Evolutionary conservation across 2,888 invertebrate species (phyloP), one percentile per base, ranked within the genome.

Genomic region (Leptinotarsa tumamoca): DNA sequence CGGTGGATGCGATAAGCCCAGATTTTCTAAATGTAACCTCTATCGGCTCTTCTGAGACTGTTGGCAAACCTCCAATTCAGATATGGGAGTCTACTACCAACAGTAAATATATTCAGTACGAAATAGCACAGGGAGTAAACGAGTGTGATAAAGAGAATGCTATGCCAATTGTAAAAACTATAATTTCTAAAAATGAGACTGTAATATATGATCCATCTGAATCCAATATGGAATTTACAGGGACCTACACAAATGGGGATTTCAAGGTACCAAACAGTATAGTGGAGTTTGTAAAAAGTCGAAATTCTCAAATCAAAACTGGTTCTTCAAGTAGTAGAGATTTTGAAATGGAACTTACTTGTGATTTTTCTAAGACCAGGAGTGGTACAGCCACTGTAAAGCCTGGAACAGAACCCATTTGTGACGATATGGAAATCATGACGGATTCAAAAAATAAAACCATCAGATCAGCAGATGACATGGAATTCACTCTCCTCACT

Each of bases 271-370:
- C 68, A 10, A 69, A 56, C 10, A 70, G 23, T 49, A 18, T 70
- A 15, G 70, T 70, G 21, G 58, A 61, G 18, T 58, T 58, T 70
- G 58, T 61, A 21, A 70, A 43, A 49, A 43, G 17, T 58, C 23
- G 21, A 70, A 33, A 15, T n/a, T 33, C 43, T 13, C 43, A 69
- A 27, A 49, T 7, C 18, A 27, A 54, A 56, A 33, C 14, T 52
- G 27, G 13, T 17, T 17, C 27, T 17, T 33, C 27, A 18, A 66
- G 58, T 49, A 4, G 14, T 67, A 43, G 18, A 52, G 66, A 70
- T n/a, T 27, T 23, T 33, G 54, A 72, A 74, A 78, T 78, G 74
- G 74, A 75, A 67, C 74, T 80, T 49, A 79, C 80, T 3, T 74
- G 72, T 72, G 52, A 27, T n/a, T 56, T 67, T 67, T 67, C 74